These are phyloP conservation scores for Ochlodes sylvanus DNA, from an alignment of 2,888 invertebrate species.

Conservation along the genomic window DNA sequence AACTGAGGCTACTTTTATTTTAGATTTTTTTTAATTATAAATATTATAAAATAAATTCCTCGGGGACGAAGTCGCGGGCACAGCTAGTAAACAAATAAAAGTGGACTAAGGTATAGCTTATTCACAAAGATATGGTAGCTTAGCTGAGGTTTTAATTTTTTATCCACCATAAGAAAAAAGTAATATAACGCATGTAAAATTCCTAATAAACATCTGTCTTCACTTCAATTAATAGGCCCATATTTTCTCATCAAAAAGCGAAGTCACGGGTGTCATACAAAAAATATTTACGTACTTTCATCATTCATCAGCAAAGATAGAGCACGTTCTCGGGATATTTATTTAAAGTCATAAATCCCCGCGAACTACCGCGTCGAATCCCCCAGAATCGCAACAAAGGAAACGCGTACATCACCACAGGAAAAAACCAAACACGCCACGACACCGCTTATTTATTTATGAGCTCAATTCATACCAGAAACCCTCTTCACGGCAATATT, in stretches of 20 bases:
- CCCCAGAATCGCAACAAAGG: slow-evolving; percentile 71
- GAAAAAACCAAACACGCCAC: slow-evolving; percentile 72
- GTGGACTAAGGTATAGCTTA: too few species aligned
- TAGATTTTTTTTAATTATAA: too few species aligned
- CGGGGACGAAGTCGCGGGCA: too few species aligned
- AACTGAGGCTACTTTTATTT: too few species aligned
- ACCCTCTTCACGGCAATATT: slow-evolving; percentile 74
- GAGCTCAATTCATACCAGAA: slow-evolving; percentile 72
- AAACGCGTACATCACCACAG: slow-evolving; percentile 68
- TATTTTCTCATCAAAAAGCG: slow-evolving; percentile 23
- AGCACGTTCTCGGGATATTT: slow-evolving; percentile 45
- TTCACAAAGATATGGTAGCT: too few species aligned
- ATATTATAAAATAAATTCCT: too few species aligned
- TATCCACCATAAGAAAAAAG: neutral
- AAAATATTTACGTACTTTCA: slow-evolving; percentile 43
- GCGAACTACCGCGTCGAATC: slow-evolving; percentile 63
- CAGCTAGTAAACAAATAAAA: too few species aligned
- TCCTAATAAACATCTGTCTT: neutral
- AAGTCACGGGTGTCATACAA: slow-evolving; percentile 35
- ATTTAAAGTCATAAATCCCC: slow-evolving; percentile 54
- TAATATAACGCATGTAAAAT: neutral
- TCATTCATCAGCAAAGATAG: slow-evolving; percentile 47
- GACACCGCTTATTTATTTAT: slow-evolving; percentile 82
- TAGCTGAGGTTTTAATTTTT: neutral
- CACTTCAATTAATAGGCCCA: slow-evolving; percentile 18